Percentiles rank a stretch among this genome's conserved stretches.
Evolutionary conservation across 2,797 vertebrate genomes (phyloP).

Genomic region (Holocentrus rufus): DNA sequence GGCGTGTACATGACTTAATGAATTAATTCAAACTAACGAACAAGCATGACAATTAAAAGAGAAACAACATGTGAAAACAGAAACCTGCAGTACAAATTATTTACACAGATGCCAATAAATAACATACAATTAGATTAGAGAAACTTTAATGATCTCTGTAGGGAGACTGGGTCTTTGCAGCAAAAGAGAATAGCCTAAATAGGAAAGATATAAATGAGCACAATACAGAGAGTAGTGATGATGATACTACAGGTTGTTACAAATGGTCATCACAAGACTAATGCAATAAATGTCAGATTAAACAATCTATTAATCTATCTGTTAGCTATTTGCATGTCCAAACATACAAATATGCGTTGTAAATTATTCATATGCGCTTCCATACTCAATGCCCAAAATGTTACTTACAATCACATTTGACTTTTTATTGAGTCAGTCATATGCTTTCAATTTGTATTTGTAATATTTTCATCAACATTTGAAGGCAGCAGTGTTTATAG

Average conservation of each 20-base stretch:
- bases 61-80: not conserved
- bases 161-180: too few relatives aligned
- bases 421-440: conserved; percentile 2
- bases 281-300: too few relatives aligned
- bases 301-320: too few relatives aligned
- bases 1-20: not conserved
- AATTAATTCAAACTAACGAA: not conserved
- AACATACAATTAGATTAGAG: too few relatives aligned
- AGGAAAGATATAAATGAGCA: too few relatives aligned
- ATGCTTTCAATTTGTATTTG: not conserved
- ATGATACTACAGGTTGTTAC: too few relatives aligned
- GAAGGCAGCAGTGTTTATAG: conserved; percentile 18
- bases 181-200: too few relatives aligned
- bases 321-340: too few relatives aligned
- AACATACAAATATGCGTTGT: conserved; percentile 13
- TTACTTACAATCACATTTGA: not conserved
- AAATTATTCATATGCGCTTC: not conserved
- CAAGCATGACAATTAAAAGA: not conserved
- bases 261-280: too few relatives aligned
- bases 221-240: too few relatives aligned
- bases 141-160: too few relatives aligned
- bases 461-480: not conserved
- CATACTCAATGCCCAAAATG: conserved; percentile 14
- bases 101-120: too few relatives aligned
- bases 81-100: not conserved